Evolutionary conservation across 2,888 invertebrate genomes (phyloP), one percentile per base, ranked within the genome.

Genomic region (Parnassius glacialis): DNA sequence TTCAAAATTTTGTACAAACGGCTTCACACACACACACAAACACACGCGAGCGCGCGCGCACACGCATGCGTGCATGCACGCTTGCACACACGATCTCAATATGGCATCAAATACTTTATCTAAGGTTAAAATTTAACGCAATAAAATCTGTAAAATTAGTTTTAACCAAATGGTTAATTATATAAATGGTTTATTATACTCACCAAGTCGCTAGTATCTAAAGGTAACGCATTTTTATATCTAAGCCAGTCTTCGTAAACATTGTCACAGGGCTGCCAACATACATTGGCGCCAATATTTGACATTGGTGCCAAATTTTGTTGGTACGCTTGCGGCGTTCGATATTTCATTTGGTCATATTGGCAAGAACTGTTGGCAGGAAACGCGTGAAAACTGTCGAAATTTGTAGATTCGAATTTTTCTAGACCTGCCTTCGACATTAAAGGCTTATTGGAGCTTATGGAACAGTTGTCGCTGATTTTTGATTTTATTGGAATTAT

Each of bases 401-500:
- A 88, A 53, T 68, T 70, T 1, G 81, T 76, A 3, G 76, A 70
- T 52, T 90, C 90, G 64, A 87, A 90, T 76, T 89, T 90, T 57
- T 90, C 90, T 0, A 76, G 68, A 7, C 81, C 72, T 0, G 80
- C 78, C 67, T 87, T 89, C 1, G 90, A 85, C 61, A 91, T 84
- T 0, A 91, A 73, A 0, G 90, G 90, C 64, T 89, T 67, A 42
- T 87, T 87, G 0, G 90, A 83, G 44, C 86, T 87, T 72, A 90
- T 87, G 0, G 90, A 90, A 59, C 89, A 89, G 64, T 79, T 89
- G 73, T 91, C 91, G 59, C 84, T 88, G 70, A 88, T 85, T 81
- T 92, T 92, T 0, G 90, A 89, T 67, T 92, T 91, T 52, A 92
- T 68, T 0, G 91, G 90, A 68, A 92, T 91, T 64, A 91, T 92